A percentile compares a stretch with the other conserved stretches of the same genome.
These are phyloP conservation scores for Hetaerina americana DNA, from an alignment of 1,140 invertebrate genomes.

Conservation along the genomic window DNA sequence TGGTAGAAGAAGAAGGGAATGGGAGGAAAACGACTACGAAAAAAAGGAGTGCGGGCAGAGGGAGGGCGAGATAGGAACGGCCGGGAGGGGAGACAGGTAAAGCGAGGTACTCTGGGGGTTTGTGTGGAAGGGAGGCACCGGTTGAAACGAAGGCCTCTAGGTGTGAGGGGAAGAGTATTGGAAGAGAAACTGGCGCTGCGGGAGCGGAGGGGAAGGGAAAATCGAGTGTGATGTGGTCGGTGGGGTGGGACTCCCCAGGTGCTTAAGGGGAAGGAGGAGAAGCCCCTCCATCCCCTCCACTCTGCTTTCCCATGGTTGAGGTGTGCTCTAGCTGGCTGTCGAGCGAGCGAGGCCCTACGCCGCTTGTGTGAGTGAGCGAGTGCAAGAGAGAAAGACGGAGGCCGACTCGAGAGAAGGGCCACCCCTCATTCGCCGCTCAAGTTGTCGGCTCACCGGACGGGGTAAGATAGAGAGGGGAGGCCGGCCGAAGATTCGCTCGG, in stretches of 20 bases:
- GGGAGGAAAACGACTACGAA: conserved; percentile 23
- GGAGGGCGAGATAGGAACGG: too few relatives aligned
- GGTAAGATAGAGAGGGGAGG: too few relatives aligned
- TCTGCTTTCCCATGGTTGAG: neutral
- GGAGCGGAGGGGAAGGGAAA: too few relatives aligned
- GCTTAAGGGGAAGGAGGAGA: neutral
- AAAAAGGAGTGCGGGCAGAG: neutral
- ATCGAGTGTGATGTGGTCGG: neutral
- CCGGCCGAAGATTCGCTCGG: too few relatives aligned
- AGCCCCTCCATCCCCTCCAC: neutral
- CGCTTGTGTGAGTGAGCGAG: neutral
- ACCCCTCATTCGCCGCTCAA: neutral
- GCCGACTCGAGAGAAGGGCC: neutral
- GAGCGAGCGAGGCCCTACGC: neutral
- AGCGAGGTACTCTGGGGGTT: too few relatives aligned
- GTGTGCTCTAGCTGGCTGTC: neutral
- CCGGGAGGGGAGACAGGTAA: too few relatives aligned
- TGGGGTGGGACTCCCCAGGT: neutral
- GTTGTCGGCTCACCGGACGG: neutral
- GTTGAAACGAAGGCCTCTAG: too few relatives aligned
- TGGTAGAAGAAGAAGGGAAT: neutral
- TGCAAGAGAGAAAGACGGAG: neutral
- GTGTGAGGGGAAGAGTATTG: too few relatives aligned
- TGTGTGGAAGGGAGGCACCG: too few relatives aligned
- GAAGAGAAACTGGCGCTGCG: too few relatives aligned